Evolutionary conservation across 2,888 invertebrate genomes (phyloP).

Genomic region (Cosmopolites sordidus): DNA sequence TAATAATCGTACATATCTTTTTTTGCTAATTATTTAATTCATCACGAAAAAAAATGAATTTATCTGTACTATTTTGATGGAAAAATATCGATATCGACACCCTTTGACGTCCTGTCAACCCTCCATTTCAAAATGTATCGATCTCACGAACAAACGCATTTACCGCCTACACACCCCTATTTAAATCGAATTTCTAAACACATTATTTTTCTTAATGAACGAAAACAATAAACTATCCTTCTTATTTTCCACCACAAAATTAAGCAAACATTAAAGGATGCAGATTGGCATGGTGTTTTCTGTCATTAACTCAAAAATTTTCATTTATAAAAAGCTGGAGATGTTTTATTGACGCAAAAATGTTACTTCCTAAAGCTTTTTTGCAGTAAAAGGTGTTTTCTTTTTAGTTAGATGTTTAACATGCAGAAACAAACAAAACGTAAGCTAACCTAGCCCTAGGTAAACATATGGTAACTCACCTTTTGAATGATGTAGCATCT

Average conservation of each 20-base stretch:
- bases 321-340: no score
- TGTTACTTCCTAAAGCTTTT: no score
- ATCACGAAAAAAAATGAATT: background rate
- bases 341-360: no score
- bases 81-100: constrained; percentile 7
- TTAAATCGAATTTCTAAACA: background rate
- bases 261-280: no score
- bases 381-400: no score
- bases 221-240: background rate
- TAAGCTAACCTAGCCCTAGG: constrained; percentile 5
- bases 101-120: constrained; percentile 9
- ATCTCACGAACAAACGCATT: constrained; percentile 16
- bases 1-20: background rate
- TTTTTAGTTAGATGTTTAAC: no score
- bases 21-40: no score
- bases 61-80: background rate
- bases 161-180: constrained; percentile 20
- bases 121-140: constrained; percentile 18
- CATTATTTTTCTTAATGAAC: background rate
- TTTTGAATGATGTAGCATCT: constrained; percentile 63
- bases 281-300: no score
- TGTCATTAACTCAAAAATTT: no score
- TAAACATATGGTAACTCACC: constrained; percentile 47
- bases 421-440: no score
- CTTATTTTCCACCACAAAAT: no score